Evolutionary conservation across 2,113 vertebrate species (phyloP), one percentile per base, ranked within the genome.

Genomic region (Bubo blakistoni): DNA sequence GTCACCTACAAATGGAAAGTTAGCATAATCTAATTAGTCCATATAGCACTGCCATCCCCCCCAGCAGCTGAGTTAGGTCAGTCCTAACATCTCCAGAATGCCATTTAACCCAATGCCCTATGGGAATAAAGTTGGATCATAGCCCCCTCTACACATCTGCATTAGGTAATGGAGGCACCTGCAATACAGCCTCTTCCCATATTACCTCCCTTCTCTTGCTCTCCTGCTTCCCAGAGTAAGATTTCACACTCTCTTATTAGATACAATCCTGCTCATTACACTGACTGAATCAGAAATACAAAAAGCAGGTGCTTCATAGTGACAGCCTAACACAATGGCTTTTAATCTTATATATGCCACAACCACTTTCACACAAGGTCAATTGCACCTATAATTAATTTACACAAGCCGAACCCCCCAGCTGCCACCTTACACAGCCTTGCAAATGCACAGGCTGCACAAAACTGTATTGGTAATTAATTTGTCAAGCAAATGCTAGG

Each of bases 401-500:
- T 92, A 92, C 55, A 80, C 34, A 88, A 78, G 65, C 51, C 4
- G 9, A 97, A 94, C 46, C 22, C 74, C 95, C 95, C 92, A 93
- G 87, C 94, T 94, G 58, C 79, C 66, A 70, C 88, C 40, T 91
- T 67, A 81, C 26, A 81, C 24, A 92, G 91, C 70, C 52, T 83
- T 83, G 82, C n/a, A 90, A 94, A 80, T 26, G 46, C 79, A 79
- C 49, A 81, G 54, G 47, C 84, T 87, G 86, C 62, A 86, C 36
- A 83, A 83, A 92, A 77, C 42, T 46, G 9, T 66, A 51, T 40
- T 77, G 79, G 79, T 74, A 96, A 96, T 96, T 96, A 96, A 90
- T 94, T 95, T 90, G 93, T 96, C 94, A 95, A 81, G 85, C 29
- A 94, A 95, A 93, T 95, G 46, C 63, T 95, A 71, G 93, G 71